Evolutionary conservation across 2,888 invertebrate genomes (phyloP).

Genomic region (Drosophila recens): DNA sequence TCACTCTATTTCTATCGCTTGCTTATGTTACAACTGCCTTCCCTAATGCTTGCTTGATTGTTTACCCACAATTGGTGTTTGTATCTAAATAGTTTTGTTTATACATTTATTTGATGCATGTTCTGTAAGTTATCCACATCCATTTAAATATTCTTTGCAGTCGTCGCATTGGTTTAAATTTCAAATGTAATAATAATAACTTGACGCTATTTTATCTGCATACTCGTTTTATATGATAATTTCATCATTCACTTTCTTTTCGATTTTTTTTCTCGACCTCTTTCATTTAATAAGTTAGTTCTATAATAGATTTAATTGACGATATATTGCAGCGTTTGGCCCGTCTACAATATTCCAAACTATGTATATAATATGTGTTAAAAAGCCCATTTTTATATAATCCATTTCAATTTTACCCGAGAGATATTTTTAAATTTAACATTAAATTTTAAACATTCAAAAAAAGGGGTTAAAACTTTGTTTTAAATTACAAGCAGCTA

Average conservation of each 20-base stretch:
- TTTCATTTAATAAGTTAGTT: conserved; percentile 5
- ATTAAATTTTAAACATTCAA: neutral
- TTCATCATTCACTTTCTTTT: conserved; percentile 6
- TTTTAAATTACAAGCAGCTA: too few relatives aligned
- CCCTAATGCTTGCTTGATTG: conserved; percentile 7
- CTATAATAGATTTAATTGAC: neutral
- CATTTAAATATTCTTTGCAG: neutral
- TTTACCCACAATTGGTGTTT: conserved; percentile 13
- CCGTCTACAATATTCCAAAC: neutral
- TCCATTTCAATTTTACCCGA: neutral
- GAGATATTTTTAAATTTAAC: neutral
- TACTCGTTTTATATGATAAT: conserved; percentile 1
- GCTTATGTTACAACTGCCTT: neutral
- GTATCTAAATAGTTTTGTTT: conserved; percentile 15
- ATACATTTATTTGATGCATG: conserved; percentile 12
- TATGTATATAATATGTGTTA: conserved; percentile 7
- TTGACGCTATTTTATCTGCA: conserved; percentile 51
- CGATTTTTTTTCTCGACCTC: neutral
- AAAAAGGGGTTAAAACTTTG: too few relatives aligned
- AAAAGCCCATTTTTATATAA: neutral
- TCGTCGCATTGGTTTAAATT: conserved; percentile 2
- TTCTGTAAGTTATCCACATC: neutral
- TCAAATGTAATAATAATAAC: conserved; percentile 16
- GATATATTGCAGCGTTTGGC: neutral
- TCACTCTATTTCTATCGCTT: conserved; percentile 6